These are phyloP conservation scores for Amblyopsis hoosieri DNA, from an alignment of 2,797 vertebrate genomes.

Conservation along the genomic window DNA sequence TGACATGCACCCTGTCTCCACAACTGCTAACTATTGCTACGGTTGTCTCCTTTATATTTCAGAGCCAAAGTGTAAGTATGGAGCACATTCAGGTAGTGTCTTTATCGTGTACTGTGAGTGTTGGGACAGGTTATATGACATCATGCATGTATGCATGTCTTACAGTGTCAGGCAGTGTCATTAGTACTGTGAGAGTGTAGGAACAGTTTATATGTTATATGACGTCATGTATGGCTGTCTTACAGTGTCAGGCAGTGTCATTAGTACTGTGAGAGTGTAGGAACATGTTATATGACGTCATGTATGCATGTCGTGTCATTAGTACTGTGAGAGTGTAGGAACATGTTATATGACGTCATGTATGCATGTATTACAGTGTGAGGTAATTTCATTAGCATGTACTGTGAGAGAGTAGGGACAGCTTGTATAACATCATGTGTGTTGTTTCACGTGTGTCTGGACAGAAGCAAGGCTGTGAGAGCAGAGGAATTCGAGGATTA, in stretches of 20 bases:
- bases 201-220: constrained; percentile 4
- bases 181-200: background rate
- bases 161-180: too few relatives aligned
- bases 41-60: constrained; percentile 35
- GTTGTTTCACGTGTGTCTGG: constrained; percentile 31
- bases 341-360: background rate
- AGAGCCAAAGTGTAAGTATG: constrained; percentile 76
- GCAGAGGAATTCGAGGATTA: constrained; percentile 88
- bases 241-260: background rate
- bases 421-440: background rate
- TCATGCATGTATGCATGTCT: too few relatives aligned
- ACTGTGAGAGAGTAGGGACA: background rate
- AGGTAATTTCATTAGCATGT: too few relatives aligned
- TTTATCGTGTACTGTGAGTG: background rate
- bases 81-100: constrained; percentile 3
- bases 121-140: background rate
- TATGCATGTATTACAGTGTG: too few relatives aligned
- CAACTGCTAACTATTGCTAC: constrained; percentile 9
- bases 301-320: too few relatives aligned
- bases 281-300: background rate
- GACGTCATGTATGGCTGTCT: constrained; percentile 7
- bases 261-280: background rate
- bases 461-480: constrained; percentile 83
- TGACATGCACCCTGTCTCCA: background rate
- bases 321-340: background rate